These are phyloP conservation scores for Caenorhabditis drosophilae DNA, from an alignment of 2,888 invertebrate genomes.

Conservation along the genomic window DNA sequence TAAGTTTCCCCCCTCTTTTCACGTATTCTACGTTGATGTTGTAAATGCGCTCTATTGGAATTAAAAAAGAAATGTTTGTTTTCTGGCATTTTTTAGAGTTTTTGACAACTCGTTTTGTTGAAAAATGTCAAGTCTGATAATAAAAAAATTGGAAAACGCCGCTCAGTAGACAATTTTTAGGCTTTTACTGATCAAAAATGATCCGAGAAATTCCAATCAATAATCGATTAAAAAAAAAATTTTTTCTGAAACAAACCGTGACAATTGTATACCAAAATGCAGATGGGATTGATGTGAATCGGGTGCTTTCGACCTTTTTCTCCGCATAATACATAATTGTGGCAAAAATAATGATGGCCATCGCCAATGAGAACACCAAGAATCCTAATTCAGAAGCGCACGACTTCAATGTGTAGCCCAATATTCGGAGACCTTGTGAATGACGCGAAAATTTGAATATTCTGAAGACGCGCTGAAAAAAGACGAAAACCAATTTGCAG, in stretches of 20 bases:
- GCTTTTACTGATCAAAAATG: too few relatives aligned
- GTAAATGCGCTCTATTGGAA: too few relatives aligned
- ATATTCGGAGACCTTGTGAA: conserved; percentile 95
- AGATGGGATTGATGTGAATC: conserved; percentile 98
- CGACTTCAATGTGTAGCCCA: conserved; percentile 93
- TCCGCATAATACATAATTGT: conserved; percentile 99
- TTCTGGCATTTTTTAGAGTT: too few relatives aligned
- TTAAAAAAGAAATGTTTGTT: too few relatives aligned
- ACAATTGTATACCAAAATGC: conserved; percentile 99
- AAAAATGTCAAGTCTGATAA: too few relatives aligned
- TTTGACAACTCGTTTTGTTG: too few relatives aligned
- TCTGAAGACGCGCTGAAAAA: conserved; percentile 84
- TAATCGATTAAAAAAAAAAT: neutral
- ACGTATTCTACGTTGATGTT: too few relatives aligned
- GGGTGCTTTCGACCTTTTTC: conserved; percentile 87
- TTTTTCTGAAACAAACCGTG: conserved; percentile 78
- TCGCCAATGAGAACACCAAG: conserved; percentile 96
- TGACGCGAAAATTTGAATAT: conserved; percentile 99
- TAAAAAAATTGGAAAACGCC: too few relatives aligned
- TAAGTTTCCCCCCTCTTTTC: too few relatives aligned
- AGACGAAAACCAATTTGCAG: neutral
- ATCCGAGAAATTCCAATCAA: too few relatives aligned
- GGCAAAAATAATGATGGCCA: conserved; percentile 99
- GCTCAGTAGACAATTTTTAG: too few relatives aligned
- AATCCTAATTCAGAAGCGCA: conserved; percentile 80